Evolutionary conservation across 2,888 invertebrate species (phyloP), one percentile per base, ranked within the genome.

Genomic region (Alitta virens): DNA sequence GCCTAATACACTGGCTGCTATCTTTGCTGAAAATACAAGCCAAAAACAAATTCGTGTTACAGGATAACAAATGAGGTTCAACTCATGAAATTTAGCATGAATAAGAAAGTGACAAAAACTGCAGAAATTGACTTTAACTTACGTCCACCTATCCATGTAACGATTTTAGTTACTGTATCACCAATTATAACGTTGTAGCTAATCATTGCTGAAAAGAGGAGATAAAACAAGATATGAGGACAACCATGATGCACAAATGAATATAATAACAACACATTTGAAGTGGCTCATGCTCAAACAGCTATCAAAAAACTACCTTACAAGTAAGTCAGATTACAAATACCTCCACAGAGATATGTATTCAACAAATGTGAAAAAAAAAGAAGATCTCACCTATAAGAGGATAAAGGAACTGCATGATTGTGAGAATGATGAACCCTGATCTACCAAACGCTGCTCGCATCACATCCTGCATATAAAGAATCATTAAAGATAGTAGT

Each of bases 121-220:
- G 16, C 42, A 49, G 49, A 49, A 21, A 21, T n/a, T 49, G 49
- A 57, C 68, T 63, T n/a, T 49, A n/a, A 57, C 68, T 63, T 74
- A 82, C 82, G 76, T 56, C 86, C 86, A 16, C 89, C 87, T 56
- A 91, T 84, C 66, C 91, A 85, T n/a, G 88, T 85, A 61, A 91
- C 84, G 21, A 92, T 90, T 83, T 91, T 91, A 18, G 91, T 91
- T 50, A 91, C 86, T 0, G 91, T 92, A 77, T 92, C 92, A 23
- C 91, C 92, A 33, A 92, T 91, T 23, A 91, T 91, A 21, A 92
- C 89, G 81, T 92, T 92, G 82, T 92, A 92, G 62, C 91, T 91
- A 63, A 91, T 89, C 91, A 92, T 91, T 9, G 91, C 91, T 91
- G 85, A 43, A 85, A n/a, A n/a, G n/a, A n/a, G n/a, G n/a, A n/a